Conservation (phyloP, 1,140 invertebrate genomes). For the Drosophila tristis region DNA sequence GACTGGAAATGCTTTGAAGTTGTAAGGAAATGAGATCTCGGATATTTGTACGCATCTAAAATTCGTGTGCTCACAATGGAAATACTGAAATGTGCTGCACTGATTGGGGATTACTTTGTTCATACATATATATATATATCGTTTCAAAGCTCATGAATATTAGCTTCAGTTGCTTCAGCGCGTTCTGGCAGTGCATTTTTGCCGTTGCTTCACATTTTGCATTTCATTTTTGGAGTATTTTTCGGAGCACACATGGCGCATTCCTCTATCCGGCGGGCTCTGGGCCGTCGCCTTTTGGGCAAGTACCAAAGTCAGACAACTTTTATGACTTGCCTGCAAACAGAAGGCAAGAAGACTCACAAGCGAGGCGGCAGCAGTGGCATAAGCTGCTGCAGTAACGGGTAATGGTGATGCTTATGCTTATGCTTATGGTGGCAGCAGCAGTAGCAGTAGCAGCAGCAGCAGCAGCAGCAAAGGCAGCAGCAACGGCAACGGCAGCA, state of each 20-base stretch:
- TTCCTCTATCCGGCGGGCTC: slow-evolving; percentile 2
- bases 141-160: background rate
- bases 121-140: background rate
- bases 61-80: background rate
- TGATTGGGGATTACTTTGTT: background rate
- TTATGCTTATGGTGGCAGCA: slow-evolving; percentile 42
- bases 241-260: slow-evolving; percentile 51
- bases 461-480: slow-evolving; percentile 12
- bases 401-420: slow-evolving; percentile 59
- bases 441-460: too few species aligned
- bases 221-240: slow-evolving; percentile 34
- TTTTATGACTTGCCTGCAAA: slow-evolving; percentile 72
- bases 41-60: too few species aligned
- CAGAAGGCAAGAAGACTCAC: slow-evolving; percentile 15
- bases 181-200: slow-evolving; percentile 41
- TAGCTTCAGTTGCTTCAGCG: background rate
- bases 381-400: slow-evolving; percentile 34
- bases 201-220: slow-evolving; percentile 37
- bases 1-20: too few species aligned
- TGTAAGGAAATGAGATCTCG: too few species aligned
- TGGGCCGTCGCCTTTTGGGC: slow-evolving; percentile 20
- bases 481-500: slow-evolving; percentile 15
- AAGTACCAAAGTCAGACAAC: slow-evolving; percentile 60
- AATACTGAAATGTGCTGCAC: background rate
- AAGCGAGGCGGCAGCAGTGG: slow-evolving; percentile 8